Evolutionary conservation across 2,797 vertebrate species (phyloP), one percentile per base, ranked within the genome.

Genomic region (Mormyrops attenuatus): DNA sequence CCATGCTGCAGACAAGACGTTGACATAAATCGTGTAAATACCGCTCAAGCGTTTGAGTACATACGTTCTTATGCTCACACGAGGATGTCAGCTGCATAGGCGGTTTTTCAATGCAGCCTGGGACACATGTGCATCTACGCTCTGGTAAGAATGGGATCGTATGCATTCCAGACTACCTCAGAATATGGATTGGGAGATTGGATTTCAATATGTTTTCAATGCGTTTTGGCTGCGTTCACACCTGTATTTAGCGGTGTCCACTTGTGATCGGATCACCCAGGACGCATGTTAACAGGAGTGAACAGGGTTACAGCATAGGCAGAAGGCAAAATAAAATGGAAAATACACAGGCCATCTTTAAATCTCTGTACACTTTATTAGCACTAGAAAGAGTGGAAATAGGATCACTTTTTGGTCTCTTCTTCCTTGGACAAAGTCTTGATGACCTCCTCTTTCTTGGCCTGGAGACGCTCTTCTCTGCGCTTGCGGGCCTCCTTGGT

Each of bases 361-460:
- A 94, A 90, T 95, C 95, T 95, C 93, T 95, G 90, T 95, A 95
- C 95, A 96, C 92, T 94, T 95, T 95, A 88, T 93, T 92, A 88
- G 87, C 91, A 91, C 88, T 92, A 66, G 90, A 90, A 69, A 92
- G 93, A 86, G 17, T 0, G n/a, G 92, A 93, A 85, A 20, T 0
- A 26, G 80, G 85, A 92, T 97, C 92, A 99, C 95, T 99, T 99
- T 95, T 99, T 99, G 91, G 96, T 95, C 94, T 99, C 98, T 47
- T 99, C 98, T 94, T 99, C 98, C 95, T 99, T 98, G 89, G 98
- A 97, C 82, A 99, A 92, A 88, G 95, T 98, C 95, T 99, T 99
- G 91, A 99, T 98, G 95, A 99, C 97, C 93, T 99, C 98, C 91
- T 99, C 98, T 92, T 99, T 99, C 96, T 99, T 99, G 95, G 97